A percentile compares a stretch with the other conserved stretches of the same genome.
Conservation (phyloP, 2,113 vertebrate species). For the Anser brachyrhynchus region DNA sequence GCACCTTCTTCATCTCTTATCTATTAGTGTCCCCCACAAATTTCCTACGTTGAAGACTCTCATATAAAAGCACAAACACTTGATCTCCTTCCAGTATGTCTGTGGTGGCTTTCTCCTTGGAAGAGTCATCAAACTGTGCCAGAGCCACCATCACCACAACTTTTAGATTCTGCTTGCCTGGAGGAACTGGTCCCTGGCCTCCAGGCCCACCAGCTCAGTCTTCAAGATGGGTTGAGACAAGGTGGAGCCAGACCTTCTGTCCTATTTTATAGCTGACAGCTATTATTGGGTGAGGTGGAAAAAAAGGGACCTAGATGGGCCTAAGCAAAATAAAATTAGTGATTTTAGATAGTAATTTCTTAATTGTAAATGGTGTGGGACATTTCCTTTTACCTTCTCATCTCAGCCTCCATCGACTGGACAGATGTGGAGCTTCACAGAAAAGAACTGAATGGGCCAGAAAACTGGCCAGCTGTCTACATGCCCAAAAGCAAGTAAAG, state of each 20-base stretch:
- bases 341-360: background rate
- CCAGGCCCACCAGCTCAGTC: background rate
- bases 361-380: fast-evolving
- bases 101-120: background rate
- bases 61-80: background rate
- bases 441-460: background rate
- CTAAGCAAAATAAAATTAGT: background rate
- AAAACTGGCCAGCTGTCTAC: background rate
- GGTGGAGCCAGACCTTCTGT: background rate
- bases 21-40: background rate
- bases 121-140: background rate
- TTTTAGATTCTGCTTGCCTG: background rate
- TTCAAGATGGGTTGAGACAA: background rate
- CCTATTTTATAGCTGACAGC: background rate
- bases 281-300: background rate
- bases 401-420: background rate
- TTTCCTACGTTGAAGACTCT: background rate
- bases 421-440: background rate
- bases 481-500: background rate
- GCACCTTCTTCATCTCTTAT: background rate
- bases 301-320: background rate
- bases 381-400: background rate
- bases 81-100: background rate
- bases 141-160: background rate
- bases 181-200: background rate